Conservation (phyloP, 2,113 vertebrate genomes). For the Gadus macrocephalus region DNA sequence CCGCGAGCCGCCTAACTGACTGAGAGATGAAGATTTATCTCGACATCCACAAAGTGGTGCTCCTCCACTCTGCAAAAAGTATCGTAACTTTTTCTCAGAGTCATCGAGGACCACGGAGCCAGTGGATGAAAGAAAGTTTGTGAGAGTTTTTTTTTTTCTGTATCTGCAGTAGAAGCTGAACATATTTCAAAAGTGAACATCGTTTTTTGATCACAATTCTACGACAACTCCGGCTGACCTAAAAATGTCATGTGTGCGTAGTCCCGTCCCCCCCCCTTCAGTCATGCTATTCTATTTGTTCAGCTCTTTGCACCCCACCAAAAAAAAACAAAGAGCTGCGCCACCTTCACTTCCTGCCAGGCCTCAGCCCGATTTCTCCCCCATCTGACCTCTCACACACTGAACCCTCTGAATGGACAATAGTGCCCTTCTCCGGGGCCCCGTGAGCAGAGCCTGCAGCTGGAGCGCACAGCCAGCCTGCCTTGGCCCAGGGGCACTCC, state of each 20-base stretch:
- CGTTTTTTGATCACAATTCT: too few relatives aligned
- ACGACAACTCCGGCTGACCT: too few relatives aligned
- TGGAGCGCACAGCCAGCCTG: constrained; percentile 61
- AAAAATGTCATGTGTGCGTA: too few relatives aligned
- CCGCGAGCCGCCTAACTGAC: constrained; percentile 47
- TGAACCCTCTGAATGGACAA: constrained; percentile 75
- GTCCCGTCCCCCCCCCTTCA: not conserved
- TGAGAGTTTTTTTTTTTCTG: not conserved
- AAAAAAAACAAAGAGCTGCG: constrained; percentile 40
- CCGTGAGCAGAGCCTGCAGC: constrained; percentile 62
- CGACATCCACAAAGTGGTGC: constrained; percentile 56
- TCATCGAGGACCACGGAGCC: constrained; percentile 7
- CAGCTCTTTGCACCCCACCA: constrained; percentile 37
- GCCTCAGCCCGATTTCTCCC: constrained; percentile 46
- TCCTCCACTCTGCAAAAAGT: constrained; percentile 27
- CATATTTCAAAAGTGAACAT: too few relatives aligned
- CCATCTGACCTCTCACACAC: constrained; percentile 71
- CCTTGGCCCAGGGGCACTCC: constrained; percentile 56
- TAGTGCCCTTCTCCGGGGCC: constrained; percentile 68
- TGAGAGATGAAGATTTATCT: constrained; percentile 73
- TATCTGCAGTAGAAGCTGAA: too few relatives aligned
- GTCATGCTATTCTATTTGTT: constrained; percentile 46
- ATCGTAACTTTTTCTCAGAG: constrained; percentile 21
- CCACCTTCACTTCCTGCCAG: constrained; percentile 71
- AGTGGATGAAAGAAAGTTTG: too few relatives aligned